These are phyloP conservation scores for Paedocypris micromegethes DNA, from an alignment of 2,797 vertebrate genomes.

Conservation along the genomic window DNA sequence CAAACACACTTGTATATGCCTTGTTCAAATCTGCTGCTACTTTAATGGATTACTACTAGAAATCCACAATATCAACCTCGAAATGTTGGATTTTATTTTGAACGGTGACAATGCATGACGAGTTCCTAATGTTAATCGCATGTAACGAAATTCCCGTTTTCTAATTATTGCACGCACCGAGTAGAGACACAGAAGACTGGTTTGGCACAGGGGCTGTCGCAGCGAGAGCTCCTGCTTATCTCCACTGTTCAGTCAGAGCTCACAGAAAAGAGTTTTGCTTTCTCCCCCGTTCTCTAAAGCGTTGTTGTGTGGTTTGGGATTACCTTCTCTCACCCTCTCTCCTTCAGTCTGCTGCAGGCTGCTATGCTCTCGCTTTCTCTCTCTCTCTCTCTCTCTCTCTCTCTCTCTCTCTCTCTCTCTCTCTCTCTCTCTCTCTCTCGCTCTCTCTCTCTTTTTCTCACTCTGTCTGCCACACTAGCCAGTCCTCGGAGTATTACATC, in stretches of 20 bases:
- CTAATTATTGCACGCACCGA: slow-evolving; percentile 22
- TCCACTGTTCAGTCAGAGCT: slow-evolving; percentile 69
- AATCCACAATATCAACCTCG: no score
- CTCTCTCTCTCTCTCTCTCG: slow-evolving; percentile 23
- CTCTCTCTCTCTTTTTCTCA: slow-evolving; percentile 35
- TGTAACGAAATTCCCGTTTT: not conserved
- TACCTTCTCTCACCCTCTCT: slow-evolving; percentile 47
- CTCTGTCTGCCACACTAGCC: slow-evolving; percentile 71
- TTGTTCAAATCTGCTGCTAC: no score
- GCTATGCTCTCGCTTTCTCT: slow-evolving; percentile 21
- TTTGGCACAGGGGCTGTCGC: slow-evolving; percentile 46
- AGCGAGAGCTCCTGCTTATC: slow-evolving; percentile 69
- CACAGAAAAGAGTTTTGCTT: slow-evolving; percentile 73
- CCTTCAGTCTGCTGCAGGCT: slow-evolving; percentile 19
- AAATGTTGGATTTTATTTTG: no score
- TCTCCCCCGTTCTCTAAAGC: slow-evolving; percentile 71
- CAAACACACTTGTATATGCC: no score
- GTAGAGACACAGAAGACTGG: slow-evolving; percentile 18
- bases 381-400: slow-evolving; percentile 34
- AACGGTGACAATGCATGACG: not conserved
- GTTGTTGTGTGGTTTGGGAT: slow-evolving; percentile 74
- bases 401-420: slow-evolving; percentile 51
- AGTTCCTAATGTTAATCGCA: not conserved
- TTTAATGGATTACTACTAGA: no score
- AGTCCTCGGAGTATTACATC: slow-evolving; percentile 84